A percentile compares a stretch with the other conserved stretches of the same genome.
Evolutionary conservation across 2,888 invertebrate genomes (phyloP).

Genomic region (Melieria crassipennis): DNA sequence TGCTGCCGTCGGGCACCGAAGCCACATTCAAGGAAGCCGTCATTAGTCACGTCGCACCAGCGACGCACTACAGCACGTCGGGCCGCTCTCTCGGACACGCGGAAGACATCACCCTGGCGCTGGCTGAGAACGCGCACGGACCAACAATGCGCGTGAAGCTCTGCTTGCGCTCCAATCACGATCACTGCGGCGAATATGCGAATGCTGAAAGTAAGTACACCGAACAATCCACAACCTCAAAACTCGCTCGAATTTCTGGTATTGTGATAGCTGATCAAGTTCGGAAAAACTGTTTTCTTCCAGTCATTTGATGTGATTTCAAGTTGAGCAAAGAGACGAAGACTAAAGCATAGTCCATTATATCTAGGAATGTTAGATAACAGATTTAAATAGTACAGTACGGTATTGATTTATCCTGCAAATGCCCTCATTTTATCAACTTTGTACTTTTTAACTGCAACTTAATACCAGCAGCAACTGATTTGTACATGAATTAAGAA

Average conservation of each 20-base stretch:
- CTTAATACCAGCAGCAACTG: no score
- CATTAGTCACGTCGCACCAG: slow-evolving; percentile 69
- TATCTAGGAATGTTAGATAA: no score
- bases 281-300: slow-evolving; percentile 22
- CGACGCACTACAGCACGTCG: slow-evolving; percentile 48
- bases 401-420: no score
- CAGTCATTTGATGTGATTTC: no score
- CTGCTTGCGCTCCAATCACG: slow-evolving; percentile 81
- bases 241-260: slow-evolving; percentile 3
- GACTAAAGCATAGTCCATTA: no score
- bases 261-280: neutral
- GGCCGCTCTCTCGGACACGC: slow-evolving; percentile 68
- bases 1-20: slow-evolving; percentile 76
- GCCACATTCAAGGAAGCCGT: slow-evolving; percentile 77
- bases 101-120: slow-evolving; percentile 70
- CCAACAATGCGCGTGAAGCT: slow-evolving; percentile 81
- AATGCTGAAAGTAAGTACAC: slow-evolving; percentile 82
- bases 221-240: neutral
- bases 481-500: no score
- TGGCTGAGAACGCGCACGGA: slow-evolving; percentile 68
- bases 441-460: no score
- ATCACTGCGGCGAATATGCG: slow-evolving; percentile 84
- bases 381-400: no score
- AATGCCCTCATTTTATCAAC: no score
- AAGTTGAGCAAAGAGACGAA: no score